A percentile compares a stretch with the other conserved stretches of the same genome.
Evolutionary conservation across 1,140 invertebrate genomes (phyloP).

Genomic region (Sesamia nonagrioides): DNA sequence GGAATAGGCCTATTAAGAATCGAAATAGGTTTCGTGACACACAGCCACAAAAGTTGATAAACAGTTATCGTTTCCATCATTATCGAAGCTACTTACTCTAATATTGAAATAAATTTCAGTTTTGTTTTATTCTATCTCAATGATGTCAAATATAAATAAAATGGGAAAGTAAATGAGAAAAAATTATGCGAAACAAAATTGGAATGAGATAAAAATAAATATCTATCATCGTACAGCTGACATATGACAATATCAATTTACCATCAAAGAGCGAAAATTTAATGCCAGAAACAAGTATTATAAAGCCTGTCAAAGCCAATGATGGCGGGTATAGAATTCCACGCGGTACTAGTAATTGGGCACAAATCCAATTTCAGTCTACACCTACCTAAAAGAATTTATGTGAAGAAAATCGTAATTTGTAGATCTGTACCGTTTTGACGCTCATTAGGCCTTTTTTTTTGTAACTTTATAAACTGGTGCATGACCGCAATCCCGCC

Average conservation of each 20-base stretch:
- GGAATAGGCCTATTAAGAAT: conserved; percentile 48
- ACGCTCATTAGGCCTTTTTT: neutral
- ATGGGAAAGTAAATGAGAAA: conserved; percentile 14
- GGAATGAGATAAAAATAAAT: conserved; percentile 1
- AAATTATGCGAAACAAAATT: neutral
- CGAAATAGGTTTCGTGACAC: conserved; percentile 39
- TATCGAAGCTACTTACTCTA: conserved; percentile 19
- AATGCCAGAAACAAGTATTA: neutral
- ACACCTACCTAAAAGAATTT: conserved; percentile 4
- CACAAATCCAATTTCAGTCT: conserved; percentile 8
- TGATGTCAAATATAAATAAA: conserved; percentile 11
- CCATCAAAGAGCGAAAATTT: too few species aligned
- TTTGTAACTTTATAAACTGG: too few species aligned
- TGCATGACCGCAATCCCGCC: too few species aligned
- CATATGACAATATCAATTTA: neutral
- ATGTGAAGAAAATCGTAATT: conserved; percentile 16
- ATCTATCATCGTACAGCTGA: neutral
- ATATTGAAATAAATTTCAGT: conserved; percentile 19
- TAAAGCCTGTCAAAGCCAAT: neutral
- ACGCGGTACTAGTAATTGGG: neutral
- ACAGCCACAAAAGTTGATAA: conserved; percentile 39
- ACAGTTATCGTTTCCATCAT: conserved; percentile 27
- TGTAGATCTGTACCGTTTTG: neutral
- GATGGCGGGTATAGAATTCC: neutral
- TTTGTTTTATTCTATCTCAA: conserved; percentile 17